Percentiles rank a stretch among this genome's conserved stretches.
Evolutionary conservation across 2,113 vertebrate genomes (phyloP).

Genomic region (Planiliza haematocheilus): DNA sequence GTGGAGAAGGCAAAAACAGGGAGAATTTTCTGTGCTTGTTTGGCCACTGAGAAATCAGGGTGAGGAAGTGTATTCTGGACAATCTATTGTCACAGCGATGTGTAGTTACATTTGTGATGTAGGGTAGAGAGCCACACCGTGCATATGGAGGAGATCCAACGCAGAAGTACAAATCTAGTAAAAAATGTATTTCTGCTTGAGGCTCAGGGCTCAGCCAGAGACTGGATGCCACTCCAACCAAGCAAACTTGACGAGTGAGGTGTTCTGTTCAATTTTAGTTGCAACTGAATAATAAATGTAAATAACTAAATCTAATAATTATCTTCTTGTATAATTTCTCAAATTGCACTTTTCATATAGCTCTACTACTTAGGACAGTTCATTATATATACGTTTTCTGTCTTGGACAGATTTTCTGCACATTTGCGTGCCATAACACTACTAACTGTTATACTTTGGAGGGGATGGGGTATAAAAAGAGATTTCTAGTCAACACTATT

Average conservation of each 20-base stretch:
- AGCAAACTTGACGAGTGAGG: not conserved
- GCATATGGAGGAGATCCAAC: no score
- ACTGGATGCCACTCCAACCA: not conserved
- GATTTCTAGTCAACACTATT: not conserved
- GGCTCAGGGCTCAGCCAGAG: not conserved
- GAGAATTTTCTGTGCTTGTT: no score
- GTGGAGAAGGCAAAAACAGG: no score
- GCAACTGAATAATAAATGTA: not conserved
- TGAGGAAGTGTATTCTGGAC: no score
- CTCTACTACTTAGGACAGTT: not conserved
- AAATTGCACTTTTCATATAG: not conserved
- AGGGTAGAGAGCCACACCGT: no score
- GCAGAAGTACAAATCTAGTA: no score
- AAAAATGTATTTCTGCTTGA: not conserved
- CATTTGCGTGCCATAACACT: not conserved
- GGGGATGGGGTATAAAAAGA: not conserved
- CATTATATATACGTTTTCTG: not conserved
- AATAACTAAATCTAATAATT: not conserved
- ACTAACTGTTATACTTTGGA: not conserved
- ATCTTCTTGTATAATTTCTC: constrained; percentile 1
- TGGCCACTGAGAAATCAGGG: no score
- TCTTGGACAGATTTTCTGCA: not conserved
- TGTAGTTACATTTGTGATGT: no score
- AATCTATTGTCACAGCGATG: no score
- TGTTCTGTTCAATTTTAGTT: not conserved